Base-by-base conservation (phyloP, 2,888 invertebrate species). In the Parasteatoda lunata region DNA sequence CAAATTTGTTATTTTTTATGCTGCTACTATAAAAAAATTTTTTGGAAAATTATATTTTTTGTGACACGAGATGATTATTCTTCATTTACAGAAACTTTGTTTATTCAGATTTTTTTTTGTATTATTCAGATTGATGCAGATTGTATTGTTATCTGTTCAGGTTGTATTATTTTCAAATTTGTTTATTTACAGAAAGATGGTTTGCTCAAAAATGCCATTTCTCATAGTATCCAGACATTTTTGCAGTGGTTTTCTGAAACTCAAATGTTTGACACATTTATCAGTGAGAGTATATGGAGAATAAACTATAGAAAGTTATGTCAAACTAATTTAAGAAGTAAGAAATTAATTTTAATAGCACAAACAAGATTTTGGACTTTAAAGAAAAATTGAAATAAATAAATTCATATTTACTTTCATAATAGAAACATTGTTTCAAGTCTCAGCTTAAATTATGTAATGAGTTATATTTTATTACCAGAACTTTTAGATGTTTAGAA, bases 161-260 rank as follows among this genome's bases (percentile, higher is more conserved):
- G 8, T 54, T 54, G 54, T 54, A 11, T 54, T 8, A 13, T 4
- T 54, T 11, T 54, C 13, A 3, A 4, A 11, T 54, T 8, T 54
- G 4, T 47, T 65, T 77, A 86, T 89, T 94, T 93, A 90, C 94
- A 96, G 95, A 95, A 95, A 92, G 95, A 96, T 75, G 92, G 93
- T 8, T 96, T 96, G 91, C 93, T 95, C 54, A 94, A 94, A 90
- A 93, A 93, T 89, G 93, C 94, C 5, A 91, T 93, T 0, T 94
- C 95, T 0, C 94, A 95, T 91, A 94, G 94, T 73, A 93, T 94
- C 64, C 94, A 95, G 89, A 94, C 94, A 90, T 96, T 97, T 92
- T 93, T 97, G 0, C 95, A 96, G 89, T 97, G 96, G 96, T 97
- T 97, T 92, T 94, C 95, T 0, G 96, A 97, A 91, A 96, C 96